phyloP scores from a whole-genome alignment of 2,113 vertebrate species.

The Microcebus tavaratra region DNA sequence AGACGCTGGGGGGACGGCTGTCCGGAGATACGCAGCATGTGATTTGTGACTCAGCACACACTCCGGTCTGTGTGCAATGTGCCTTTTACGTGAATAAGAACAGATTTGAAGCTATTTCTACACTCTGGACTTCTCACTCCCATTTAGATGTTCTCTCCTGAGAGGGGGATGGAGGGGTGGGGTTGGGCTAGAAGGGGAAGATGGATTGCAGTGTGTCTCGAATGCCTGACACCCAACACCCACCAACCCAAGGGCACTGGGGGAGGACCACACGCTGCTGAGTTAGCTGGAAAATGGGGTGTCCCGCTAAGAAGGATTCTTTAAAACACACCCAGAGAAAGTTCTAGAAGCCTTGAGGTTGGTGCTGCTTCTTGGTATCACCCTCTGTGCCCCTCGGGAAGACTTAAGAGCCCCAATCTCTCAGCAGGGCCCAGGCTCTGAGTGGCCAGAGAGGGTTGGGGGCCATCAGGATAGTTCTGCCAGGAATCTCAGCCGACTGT shows the following conservation, averaged over 20 bases:
- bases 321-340: neutral
- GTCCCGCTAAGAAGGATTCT: neutral
- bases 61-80: neutral
- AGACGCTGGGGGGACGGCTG: fast-evolving
- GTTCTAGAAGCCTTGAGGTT: neutral
- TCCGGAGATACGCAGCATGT: fast-evolving
- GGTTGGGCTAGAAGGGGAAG: neutral
- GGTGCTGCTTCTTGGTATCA: neutral
- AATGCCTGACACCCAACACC: fast-evolving
- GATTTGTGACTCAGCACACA: neutral
- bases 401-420: neutral
- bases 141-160: neutral
- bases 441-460: neutral
- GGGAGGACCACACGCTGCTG: fast-evolving
- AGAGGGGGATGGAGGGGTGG: neutral
- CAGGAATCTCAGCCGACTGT: fast-evolving
- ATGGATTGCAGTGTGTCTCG: fast-evolving
- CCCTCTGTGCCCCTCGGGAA: neutral
- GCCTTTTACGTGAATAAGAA: neutral
- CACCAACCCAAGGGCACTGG: neutral
- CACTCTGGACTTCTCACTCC: neutral
- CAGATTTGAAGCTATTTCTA: neutral
- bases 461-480: neutral
- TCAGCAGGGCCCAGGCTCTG: neutral
- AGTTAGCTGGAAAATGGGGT: neutral